Percentiles rank a stretch among this genome's conserved stretches.
These are phyloP conservation scores for Arctia plantaginis DNA, from an alignment of 2,888 invertebrate species.

Conservation along the genomic window DNA sequence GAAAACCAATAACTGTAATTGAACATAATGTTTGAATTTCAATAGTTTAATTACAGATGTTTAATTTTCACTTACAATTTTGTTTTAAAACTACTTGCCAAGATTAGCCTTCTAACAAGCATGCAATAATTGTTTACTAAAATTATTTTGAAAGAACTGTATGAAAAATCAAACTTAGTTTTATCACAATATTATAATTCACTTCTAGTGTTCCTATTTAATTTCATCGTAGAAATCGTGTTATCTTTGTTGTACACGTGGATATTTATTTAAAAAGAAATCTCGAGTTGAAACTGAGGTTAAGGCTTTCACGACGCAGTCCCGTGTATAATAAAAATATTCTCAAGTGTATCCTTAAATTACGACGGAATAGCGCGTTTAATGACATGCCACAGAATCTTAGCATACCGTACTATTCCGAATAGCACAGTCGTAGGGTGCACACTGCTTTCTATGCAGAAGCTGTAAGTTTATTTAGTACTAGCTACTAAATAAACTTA, in stretches of 20 bases:
- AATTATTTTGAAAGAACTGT: too few relatives aligned
- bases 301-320: not conserved
- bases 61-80: not conserved
- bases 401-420: not conserved
- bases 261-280: not conserved
- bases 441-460: not conserved
- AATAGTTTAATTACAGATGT: not conserved
- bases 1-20: conserved; percentile 4
- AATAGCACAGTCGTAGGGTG: not conserved
- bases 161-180: too few relatives aligned
- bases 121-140: too few relatives aligned
- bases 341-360: not conserved
- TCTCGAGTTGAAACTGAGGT: not conserved
- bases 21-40: not conserved
- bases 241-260: too few relatives aligned
- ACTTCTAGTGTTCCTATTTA: too few relatives aligned
- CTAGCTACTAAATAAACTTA: too few relatives aligned
- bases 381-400: not conserved
- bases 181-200: too few relatives aligned
- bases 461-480: not conserved
- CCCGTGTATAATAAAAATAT: not conserved
- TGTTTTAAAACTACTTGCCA: not conserved
- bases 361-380: not conserved
- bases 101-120: not conserved
- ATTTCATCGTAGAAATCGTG: too few relatives aligned